Evolutionary conservation across 2,888 invertebrate species (phyloP).

Genomic region (Lochmaea capreae): DNA sequence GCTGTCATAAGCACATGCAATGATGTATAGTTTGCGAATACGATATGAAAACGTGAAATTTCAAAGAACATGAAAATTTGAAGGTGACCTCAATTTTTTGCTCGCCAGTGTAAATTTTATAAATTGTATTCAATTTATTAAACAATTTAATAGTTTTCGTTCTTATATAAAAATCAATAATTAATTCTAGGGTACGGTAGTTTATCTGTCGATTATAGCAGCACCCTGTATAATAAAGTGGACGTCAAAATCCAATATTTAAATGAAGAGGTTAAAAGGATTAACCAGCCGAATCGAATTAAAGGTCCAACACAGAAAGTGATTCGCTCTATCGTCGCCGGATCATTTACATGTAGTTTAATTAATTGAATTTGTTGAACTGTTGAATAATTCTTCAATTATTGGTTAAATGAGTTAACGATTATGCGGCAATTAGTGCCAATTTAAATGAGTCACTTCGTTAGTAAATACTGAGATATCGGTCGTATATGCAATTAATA

Average conservation of each 20-base stretch:
- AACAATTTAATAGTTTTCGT: no score
- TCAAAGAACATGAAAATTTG: no score
- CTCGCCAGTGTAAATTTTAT: no score
- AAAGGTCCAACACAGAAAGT: slow-evolving; percentile 6
- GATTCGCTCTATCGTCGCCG: neutral
- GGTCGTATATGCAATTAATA: neutral
- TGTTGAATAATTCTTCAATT: slow-evolving; percentile 12
- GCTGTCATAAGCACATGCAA: no score
- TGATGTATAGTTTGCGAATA: no score
- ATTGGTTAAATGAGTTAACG: slow-evolving; percentile 12
- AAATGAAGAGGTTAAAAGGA: slow-evolving; percentile 6
- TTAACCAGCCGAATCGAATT: slow-evolving; percentile 15
- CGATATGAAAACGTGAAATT: no score
- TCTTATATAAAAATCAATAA: no score
- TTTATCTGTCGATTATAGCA: neutral
- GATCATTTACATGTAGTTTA: slow-evolving; percentile 16
- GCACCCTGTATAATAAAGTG: no score
- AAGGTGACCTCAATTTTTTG: no score
- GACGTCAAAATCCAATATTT: neutral
- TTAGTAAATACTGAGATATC: slow-evolving; percentile 10
- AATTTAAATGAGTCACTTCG: neutral
- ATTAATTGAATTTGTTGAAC: slow-evolving; percentile 7
- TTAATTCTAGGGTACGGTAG: no score
- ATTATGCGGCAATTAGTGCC: slow-evolving; percentile 3
- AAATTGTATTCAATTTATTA: no score